These are phyloP conservation scores for Ramphastos sulfuratus DNA, from an alignment of 2,113 vertebrate genomes.

Conservation along the genomic window DNA sequence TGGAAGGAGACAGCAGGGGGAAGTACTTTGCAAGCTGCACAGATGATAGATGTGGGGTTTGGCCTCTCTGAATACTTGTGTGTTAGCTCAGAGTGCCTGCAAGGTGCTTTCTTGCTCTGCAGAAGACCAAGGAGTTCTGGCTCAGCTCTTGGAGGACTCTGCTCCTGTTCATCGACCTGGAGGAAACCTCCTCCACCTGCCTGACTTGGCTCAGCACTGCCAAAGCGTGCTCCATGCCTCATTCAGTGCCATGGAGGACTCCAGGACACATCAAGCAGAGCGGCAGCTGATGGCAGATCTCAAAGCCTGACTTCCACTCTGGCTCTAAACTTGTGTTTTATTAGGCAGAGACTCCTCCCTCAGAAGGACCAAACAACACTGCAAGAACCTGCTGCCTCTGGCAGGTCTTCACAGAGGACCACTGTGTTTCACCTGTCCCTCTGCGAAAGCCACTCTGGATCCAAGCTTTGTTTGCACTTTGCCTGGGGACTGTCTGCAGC, in stretches of 20 bases:
- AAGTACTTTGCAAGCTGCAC: background rate
- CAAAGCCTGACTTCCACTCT: background rate
- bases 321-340: background rate
- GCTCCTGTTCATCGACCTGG: background rate
- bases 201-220: background rate
- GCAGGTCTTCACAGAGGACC: background rate
- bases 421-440: background rate
- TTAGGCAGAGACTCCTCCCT: background rate
- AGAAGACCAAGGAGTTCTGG: background rate
- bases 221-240: background rate
- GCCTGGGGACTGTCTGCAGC: background rate
- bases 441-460: background rate
- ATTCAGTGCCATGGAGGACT: background rate
- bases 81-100: background rate
- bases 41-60: accelerated
- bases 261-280: background rate
- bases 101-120: background rate
- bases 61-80: background rate
- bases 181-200: background rate
- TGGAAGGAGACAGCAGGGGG: background rate
- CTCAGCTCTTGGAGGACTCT: background rate
- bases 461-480: background rate
- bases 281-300: background rate
- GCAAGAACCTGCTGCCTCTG: background rate
- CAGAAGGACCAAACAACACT: background rate